Evolutionary conservation across 2,113 vertebrate species (phyloP).

Genomic region (Nothoprocta pentlandii): DNA sequence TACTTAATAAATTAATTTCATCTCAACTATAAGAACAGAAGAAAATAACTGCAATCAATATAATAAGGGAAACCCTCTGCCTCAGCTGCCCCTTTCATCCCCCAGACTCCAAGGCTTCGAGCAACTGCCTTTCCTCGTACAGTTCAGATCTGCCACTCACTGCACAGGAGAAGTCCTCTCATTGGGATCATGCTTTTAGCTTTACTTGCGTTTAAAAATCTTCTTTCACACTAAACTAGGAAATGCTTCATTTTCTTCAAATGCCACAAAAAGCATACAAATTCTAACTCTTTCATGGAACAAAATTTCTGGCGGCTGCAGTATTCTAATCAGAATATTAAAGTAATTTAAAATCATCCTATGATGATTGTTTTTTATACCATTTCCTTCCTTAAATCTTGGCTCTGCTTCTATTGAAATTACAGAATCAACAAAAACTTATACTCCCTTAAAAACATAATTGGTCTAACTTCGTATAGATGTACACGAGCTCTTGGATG

Average conservation of each 20-base stretch:
- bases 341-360: conserved; percentile 12
- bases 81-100: not conserved
- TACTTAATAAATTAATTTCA: not conserved
- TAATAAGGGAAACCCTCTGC: not conserved
- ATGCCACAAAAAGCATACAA: not conserved
- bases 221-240: not conserved
- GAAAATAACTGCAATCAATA: not conserved
- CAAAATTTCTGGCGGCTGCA: not conserved
- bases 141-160: not conserved
- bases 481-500: conserved; percentile 46
- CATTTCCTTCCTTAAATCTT: too few species aligned
- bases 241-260: not conserved
- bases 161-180: not conserved
- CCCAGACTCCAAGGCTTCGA: not conserved
- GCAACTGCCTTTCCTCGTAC: fast-evolving
- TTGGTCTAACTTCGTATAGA: conserved; percentile 34
- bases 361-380: too few species aligned
- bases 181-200: not conserved
- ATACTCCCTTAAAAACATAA: conserved; percentile 52
- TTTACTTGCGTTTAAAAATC: not conserved
- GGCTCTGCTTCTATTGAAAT: too few species aligned
- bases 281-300: not conserved
- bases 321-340: conserved; percentile 2
- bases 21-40: not conserved
- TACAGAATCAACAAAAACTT: conserved; percentile 11